A percentile compares a stretch with the other conserved stretches of the same genome.
Evolutionary conservation across 2,113 vertebrate species (phyloP).

Genomic region (Condylura cristata): DNA sequence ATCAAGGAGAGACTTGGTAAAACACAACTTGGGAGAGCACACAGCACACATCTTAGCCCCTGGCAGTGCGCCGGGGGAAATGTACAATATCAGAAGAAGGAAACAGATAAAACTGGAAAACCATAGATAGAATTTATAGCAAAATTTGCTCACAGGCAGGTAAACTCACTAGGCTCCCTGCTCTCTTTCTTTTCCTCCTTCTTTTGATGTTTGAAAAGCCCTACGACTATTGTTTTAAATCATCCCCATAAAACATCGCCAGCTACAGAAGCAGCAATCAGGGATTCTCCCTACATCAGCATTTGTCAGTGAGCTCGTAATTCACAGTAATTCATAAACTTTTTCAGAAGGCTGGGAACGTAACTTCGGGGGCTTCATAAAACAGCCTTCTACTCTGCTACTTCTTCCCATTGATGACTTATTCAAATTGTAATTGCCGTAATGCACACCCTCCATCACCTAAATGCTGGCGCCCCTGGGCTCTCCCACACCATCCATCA

Average conservation of each 20-base stretch:
- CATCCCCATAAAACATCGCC: slow-evolving; percentile 69
- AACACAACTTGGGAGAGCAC: not conserved
- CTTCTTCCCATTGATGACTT: slow-evolving; percentile 81
- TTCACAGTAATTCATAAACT: slow-evolving; percentile 82
- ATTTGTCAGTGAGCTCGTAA: slow-evolving; percentile 77
- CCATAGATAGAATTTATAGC: slow-evolving; percentile 61
- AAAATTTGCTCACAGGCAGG: slow-evolving; percentile 61
- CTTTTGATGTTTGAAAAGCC: slow-evolving; percentile 76
- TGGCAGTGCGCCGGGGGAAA: slow-evolving; percentile 26
- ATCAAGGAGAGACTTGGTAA: slow-evolving; percentile 18
- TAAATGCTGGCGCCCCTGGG: slow-evolving; percentile 59
- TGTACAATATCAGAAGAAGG: slow-evolving; percentile 59
- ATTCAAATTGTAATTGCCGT: slow-evolving; percentile 85
- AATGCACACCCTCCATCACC: slow-evolving; percentile 78
- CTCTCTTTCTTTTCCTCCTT: slow-evolving; percentile 55
- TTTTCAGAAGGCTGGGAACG: slow-evolving; percentile 75
- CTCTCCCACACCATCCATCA: slow-evolving; percentile 76
- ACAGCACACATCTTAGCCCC: not conserved
- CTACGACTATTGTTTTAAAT: slow-evolving; percentile 74
- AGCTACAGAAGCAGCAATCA: slow-evolving; percentile 68
- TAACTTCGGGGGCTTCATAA: slow-evolving; percentile 85
- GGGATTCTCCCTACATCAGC: slow-evolving; percentile 60
- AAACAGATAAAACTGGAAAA: slow-evolving; percentile 65
- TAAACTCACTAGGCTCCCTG: slow-evolving; percentile 52
- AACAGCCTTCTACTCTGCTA: slow-evolving; percentile 77